Percentiles rank a stretch among this genome's conserved stretches.
Evolutionary conservation across 23 tunicate species (phyloP).

Genomic region (Oikopleura dioica): DNA sequence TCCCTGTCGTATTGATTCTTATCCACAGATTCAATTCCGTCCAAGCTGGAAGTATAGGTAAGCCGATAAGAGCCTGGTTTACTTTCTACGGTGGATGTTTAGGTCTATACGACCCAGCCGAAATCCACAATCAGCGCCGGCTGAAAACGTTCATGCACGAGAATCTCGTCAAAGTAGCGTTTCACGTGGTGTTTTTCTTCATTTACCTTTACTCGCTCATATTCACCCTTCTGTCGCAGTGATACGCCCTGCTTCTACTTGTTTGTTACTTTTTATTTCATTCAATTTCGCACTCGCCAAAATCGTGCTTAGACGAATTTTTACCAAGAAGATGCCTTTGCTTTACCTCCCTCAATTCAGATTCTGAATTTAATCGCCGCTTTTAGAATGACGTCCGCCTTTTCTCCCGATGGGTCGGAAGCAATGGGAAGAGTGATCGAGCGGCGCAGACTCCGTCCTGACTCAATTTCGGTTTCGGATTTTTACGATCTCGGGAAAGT

Average conservation of each 20-base stretch:
- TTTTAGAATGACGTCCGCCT: neutral
- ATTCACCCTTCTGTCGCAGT: neutral
- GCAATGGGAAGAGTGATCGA: neutral
- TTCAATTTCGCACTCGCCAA: neutral
- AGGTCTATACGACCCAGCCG: slow-evolving; percentile 87
- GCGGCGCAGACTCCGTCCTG: neutral
- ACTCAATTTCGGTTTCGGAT: neutral
- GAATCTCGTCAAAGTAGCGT: slow-evolving; percentile 44
- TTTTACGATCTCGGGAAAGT: neutral
- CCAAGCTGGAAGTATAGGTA: neutral
- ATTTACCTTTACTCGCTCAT: slow-evolving; percentile 24
- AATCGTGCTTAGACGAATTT: no score
- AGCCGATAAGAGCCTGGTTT: neutral
- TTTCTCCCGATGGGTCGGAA: neutral
- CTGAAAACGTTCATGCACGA: slow-evolving; percentile 58
- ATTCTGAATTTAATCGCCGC: neutral
- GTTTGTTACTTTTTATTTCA: neutral
- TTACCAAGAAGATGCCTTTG: no score
- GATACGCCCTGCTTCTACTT: neutral
- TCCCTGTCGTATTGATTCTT: slow-evolving; percentile 27
- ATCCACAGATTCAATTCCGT: slow-evolving; percentile 24
- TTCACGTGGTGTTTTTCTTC: slow-evolving; percentile 35
- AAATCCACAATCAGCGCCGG: slow-evolving; percentile 64
- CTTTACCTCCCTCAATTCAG: neutral
- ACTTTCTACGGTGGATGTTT: slow-evolving; percentile 24